Conservation (phyloP, 2,888 invertebrate genomes). For the Synanthedon myopaeformis region DNA sequence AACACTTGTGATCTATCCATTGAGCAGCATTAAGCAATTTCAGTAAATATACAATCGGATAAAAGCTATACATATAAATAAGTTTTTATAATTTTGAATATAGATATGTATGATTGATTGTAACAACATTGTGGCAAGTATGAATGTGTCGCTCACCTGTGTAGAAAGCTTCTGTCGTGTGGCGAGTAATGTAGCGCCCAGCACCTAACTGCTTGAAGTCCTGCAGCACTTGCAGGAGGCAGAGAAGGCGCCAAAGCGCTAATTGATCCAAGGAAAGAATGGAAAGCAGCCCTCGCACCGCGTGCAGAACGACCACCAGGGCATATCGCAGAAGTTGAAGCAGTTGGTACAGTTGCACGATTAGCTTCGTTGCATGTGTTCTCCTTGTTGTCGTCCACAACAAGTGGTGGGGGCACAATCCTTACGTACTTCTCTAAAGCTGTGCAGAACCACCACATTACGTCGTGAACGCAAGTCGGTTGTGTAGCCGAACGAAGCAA, state of each 20-base stretch:
- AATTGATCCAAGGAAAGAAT: slow-evolving; percentile 89
- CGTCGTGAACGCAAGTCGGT: slow-evolving; percentile 91
- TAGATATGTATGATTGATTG: neutral
- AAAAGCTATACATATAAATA: no score
- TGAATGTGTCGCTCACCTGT: slow-evolving; percentile 54
- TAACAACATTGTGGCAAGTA: neutral
- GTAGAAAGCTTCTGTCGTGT: slow-evolving; percentile 91
- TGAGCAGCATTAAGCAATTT: slow-evolving; percentile 30
- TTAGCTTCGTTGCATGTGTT: slow-evolving; percentile 21
- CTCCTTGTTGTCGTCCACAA: slow-evolving; percentile 43
- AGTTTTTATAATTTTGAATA: no score
- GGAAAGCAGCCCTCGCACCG: slow-evolving; percentile 77
- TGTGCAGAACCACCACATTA: slow-evolving; percentile 96
- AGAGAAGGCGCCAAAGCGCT: slow-evolving; percentile 91
- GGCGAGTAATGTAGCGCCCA: slow-evolving; percentile 92
- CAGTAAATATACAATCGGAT: no score
- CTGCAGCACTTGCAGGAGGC: slow-evolving; percentile 87
- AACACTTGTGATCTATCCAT: slow-evolving; percentile 86
- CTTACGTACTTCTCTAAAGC: slow-evolving; percentile 75
- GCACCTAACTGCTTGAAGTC: slow-evolving; percentile 92
- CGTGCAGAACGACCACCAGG: slow-evolving; percentile 47
- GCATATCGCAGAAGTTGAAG: slow-evolving; percentile 46
- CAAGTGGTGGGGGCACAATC: slow-evolving; percentile 30
- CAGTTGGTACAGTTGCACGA: slow-evolving; percentile 25
- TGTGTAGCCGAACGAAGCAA: slow-evolving; percentile 91